phyloP scores from a whole-genome alignment of 2,888 invertebrate species.

The Cotesia congregata region DNA sequence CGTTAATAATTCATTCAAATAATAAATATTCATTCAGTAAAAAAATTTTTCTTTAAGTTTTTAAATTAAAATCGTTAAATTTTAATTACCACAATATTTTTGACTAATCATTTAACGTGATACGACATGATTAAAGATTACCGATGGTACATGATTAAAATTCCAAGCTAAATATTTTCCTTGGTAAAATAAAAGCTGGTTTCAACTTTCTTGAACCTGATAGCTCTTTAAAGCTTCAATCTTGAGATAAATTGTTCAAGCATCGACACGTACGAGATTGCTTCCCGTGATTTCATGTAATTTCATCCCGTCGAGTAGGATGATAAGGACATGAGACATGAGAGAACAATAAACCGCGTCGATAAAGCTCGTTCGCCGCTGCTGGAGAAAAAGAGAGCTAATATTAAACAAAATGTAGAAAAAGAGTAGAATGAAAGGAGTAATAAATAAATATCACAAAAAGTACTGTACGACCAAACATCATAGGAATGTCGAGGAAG shows the following conservation, averaged over 20 bases:
- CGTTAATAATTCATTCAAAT: too few relatives aligned
- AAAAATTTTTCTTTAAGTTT: too few relatives aligned
- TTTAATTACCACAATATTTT: too few relatives aligned
- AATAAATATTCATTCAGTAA: too few relatives aligned
- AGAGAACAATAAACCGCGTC: constrained; percentile 16
- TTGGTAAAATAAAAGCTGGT: not conserved
- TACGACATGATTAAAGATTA: not conserved
- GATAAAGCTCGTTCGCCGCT: not conserved
- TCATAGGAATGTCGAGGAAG: constrained; percentile 27
- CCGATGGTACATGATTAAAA: not conserved
- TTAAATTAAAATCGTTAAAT: too few relatives aligned
- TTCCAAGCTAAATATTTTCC: not conserved
- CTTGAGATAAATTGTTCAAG: constrained; percentile 22
- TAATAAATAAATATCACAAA: not conserved
- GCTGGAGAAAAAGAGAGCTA: not conserved
- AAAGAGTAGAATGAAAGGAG: constrained; percentile 8
- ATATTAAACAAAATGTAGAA: not conserved
- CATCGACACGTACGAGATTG: constrained; percentile 23
- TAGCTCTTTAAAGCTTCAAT: constrained; percentile 17
- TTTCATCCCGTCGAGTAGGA: constrained; percentile 17
- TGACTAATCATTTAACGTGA: not conserved
- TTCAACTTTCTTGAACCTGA: not conserved
- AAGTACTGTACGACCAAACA: not conserved
- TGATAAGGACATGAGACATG: not conserved
- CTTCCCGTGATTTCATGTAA: constrained; percentile 27